These are phyloP conservation scores for Leptogaster cylindrica DNA, from an alignment of 2,888 invertebrate species.

Conservation along the genomic window DNA sequence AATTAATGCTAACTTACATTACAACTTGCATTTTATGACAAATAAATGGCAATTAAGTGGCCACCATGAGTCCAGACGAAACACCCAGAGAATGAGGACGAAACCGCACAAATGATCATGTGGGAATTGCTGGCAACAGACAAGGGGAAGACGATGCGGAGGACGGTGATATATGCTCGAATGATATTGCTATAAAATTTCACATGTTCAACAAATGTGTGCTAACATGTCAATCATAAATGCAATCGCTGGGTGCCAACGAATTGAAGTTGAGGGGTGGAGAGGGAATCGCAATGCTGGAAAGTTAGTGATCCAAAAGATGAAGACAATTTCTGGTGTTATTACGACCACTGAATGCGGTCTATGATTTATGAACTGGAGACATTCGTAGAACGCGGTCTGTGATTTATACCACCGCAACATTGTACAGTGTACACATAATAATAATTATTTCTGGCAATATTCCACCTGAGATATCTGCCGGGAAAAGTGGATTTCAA, in stretches of 20 bases:
- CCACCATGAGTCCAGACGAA: no score
- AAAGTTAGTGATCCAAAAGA: constrained; percentile 9
- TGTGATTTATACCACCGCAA: no score
- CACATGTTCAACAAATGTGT: constrained; percentile 47
- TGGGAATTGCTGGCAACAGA: neutral
- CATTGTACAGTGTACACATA: no score
- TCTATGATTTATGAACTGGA: constrained; percentile 29
- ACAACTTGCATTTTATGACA: constrained; percentile 29
- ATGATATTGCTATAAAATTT: constrained; percentile 24
- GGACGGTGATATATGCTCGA: neutral
- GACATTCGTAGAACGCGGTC: neutral
- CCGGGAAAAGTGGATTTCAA: no score
- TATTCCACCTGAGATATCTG: no score
- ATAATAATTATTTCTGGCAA: no score
- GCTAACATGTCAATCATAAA: constrained; percentile 46
- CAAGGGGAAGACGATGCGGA: neutral
- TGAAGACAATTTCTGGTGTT: neutral
- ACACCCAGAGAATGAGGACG: no score
- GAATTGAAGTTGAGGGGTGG: neutral
- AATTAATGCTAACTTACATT: constrained; percentile 17
- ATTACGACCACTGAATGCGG: constrained; percentile 7
- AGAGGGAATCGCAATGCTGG: neutral
- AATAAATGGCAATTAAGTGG: constrained; percentile 34
- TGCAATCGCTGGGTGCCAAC: constrained; percentile 36
- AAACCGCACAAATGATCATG: neutral